phyloP scores from a whole-genome alignment of 2,888 invertebrate species.

The Glaucopsyche alexis region DNA sequence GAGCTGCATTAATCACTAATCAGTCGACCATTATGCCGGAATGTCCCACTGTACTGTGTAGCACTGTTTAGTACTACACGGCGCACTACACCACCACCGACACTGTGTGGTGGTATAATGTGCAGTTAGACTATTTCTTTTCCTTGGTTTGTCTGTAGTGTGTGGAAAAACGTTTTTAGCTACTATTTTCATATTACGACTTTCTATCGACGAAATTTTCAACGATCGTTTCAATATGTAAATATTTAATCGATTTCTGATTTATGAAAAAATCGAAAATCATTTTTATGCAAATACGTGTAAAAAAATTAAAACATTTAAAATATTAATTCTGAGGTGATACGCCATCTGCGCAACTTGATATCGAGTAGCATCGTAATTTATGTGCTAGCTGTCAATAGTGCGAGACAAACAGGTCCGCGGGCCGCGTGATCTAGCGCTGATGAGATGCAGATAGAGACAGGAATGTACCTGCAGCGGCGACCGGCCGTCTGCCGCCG shows the following conservation, averaged over 20 bases:
- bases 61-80: not conserved
- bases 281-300: not conserved
- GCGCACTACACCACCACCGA: not conserved
- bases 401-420: not conserved
- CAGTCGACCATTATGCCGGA: not conserved
- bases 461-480: conserved; percentile 13
- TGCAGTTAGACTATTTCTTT: no score
- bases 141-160: no score
- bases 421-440: not conserved
- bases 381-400: not conserved
- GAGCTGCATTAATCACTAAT: conserved; percentile 18
- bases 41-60: not conserved
- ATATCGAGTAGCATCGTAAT: not conserved
- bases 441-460: conserved; percentile 19
- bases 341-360: not conserved
- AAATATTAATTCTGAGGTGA: not conserved
- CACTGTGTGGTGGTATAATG: not conserved
- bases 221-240: not conserved
- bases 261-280: not conserved
- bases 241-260: not conserved
- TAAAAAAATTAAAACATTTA: not conserved
- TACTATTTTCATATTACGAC: not conserved
- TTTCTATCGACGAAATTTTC: not conserved
- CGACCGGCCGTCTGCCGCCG: conserved; percentile 21
- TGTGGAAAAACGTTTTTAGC: not conserved